Base-by-base conservation (phyloP, 2,797 vertebrate species). In the Acridotheres tristis region DNA sequence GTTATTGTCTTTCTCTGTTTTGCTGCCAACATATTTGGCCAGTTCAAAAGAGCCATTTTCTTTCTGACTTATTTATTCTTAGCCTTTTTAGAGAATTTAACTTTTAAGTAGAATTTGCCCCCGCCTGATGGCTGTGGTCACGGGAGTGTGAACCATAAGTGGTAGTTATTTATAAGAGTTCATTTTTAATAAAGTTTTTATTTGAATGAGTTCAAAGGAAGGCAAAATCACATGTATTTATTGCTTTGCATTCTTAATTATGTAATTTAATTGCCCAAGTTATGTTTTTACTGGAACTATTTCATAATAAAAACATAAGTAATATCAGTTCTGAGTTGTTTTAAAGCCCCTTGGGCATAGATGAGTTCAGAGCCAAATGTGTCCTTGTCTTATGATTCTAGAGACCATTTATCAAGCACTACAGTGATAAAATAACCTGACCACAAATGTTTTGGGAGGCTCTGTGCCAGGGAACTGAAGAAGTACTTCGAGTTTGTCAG, bases 161-260 rank as follows among this genome's bases (percentile, higher is more conserved):
- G 27, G 34, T 88, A 61, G 43, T 90, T 93, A 73, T 53, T 73
- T 81, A 36, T 61, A 59, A 72, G 26, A 73, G n/a, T 68, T 19
- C 54, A 63, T 73, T 93, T 96, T 51, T 82, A 83, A 55, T 82
- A 87, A 82, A 66, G 65, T 82, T 85, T 92, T 93, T 40, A 40
- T 92, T 66, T 75, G 36, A 89, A 55, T 75, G 13, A 76, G 66
- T 97, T 96, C 77, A 92, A 82, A 87, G 62, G 50, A 90, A 94
- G 77, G 68, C 72, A 87, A 92, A 85, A 73, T 55, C 47, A 50
- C 54, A 71, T 77, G 21, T 89, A 85, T 94, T 94, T 96, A 93
- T 91, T 92, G 62, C 71, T 93, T 78, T 82, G 51, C 36, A 65
- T 75, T 95, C 62, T 80, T 89, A 73, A 66, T 94, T 88, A 72